Base-by-base conservation (phyloP, 2,888 invertebrate species). In the Athetis lepigone region DNA sequence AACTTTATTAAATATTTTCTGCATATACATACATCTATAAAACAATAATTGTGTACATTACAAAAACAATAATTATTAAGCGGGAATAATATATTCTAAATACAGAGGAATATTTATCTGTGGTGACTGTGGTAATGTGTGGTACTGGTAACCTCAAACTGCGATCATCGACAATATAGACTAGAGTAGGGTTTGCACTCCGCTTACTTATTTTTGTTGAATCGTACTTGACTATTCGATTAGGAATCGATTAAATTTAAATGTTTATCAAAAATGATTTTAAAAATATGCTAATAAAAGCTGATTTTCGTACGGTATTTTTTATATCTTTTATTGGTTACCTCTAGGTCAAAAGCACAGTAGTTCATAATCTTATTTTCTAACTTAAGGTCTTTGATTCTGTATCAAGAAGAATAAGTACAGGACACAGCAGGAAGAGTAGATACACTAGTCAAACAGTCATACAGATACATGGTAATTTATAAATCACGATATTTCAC, bases 391-490 rank as follows among this genome's bases (percentile, higher is more conserved):
- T 40, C 9, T 4, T 6, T 11, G 16, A 42, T 27, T 36, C 4
- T 21, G 16, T 36, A 43, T 19, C 16, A n/a, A n/a, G n/a, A n/a
- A n/a, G n/a, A n/a, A n/a, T n/a, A n/a, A n/a, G n/a, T n/a, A n/a
- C n/a, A n/a, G n/a, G n/a, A n/a, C n/a, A 23, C 42, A 16, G 13
- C 1, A 3, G 13, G 13, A 4, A 33, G 13, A 27, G 5, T 33
- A 33, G 11, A 4, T 33, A 33, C 33, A 11, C 33, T 4, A 33
- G 13, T 33, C 33, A 33, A 33, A 33, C n/a, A n/a, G n/a, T n/a
- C n/a, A n/a, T n/a, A n/a, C n/a, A n/a, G n/a, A n/a, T n/a, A n/a
- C 37, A 33, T 39, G 23, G 33, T 52, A 61, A 25, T 61, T 54
- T 9, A n/a, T 25, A 19, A 19, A 6, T 7, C 25, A 33, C 39